Evolutionary conservation across 2,888 invertebrate genomes (phyloP), one percentile per base, ranked within the genome.

Genomic region (Zhuqinia jingwanae): DNA sequence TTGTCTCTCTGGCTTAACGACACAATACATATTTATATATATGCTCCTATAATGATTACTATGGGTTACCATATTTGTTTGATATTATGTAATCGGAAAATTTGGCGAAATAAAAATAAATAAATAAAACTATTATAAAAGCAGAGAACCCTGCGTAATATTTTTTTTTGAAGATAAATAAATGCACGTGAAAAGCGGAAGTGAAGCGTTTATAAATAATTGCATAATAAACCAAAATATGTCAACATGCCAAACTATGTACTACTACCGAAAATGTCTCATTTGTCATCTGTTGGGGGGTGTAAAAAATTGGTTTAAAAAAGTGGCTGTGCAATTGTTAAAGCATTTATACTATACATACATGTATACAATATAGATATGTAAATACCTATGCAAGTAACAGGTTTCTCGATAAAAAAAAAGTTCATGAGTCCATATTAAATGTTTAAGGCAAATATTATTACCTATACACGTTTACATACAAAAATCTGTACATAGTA

Each of bases 171-270:
- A 17, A 20, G n/a, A 20, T 17, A 56, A n/a, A 56, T 56, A 56
- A 56, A 56, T 25, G 22, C 58, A 56, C 27, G 5, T 36, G 36
- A 15, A 63, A 65, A 65, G 65, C 65, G 65, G 65, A 65, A 65
- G 65, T 65, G 42, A 65, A 65, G 65, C 65, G 20, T 17, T 36
- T 36, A 36, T 36, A 36, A 36, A 20, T 17, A 58, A 20, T 65
- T 30, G 65, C 42, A 42, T 30, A 65, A 42, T 42, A 65, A 42
- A 65, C 65, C 10, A 65, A 65, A 65, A 65, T 65, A 42, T 65
- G 65, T 65, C 65, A 65, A 42, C 65, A 5, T 65, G 42, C 36
- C 42, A 42, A 65, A 65, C 17, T 42, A 65, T 63, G n/a, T 8
- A 36, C 36, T 6, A 6, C 36, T 65, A 65, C 65, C 42, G 65